Percentiles rank a stretch among this genome's conserved stretches.
phyloP scores from a whole-genome alignment of 1,140 invertebrate genomes.

The Arctopsyche grandis region DNA sequence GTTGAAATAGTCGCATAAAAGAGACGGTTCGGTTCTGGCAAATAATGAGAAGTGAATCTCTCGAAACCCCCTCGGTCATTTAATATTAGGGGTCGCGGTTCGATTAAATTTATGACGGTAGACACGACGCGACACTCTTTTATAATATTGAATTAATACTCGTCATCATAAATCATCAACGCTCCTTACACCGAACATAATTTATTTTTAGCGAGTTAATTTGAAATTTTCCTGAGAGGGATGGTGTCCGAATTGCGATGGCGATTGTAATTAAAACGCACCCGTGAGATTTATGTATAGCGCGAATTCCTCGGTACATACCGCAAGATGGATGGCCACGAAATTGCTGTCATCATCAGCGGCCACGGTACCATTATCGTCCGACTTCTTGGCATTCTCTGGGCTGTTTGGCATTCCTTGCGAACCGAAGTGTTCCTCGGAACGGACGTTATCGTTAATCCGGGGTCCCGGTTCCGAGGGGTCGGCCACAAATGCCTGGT shows the following conservation, averaged over 20 bases:
- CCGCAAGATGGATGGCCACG: slow-evolving; percentile 38
- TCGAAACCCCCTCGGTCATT: slow-evolving; percentile 16
- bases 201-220: too few species aligned
- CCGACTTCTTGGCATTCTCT: slow-evolving; percentile 16
- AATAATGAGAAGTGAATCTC: slow-evolving; percentile 11
- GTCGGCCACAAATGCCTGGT: slow-evolving; percentile 36
- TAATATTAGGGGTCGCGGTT: slow-evolving; percentile 13
- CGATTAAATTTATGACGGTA: slow-evolving; percentile 16
- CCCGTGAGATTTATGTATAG: neutral
- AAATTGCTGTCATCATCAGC: slow-evolving; percentile 43
- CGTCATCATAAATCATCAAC: slow-evolving; percentile 4
- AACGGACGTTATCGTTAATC: neutral
- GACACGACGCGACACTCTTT: neutral
- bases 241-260: neutral
- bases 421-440: neutral
- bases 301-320: slow-evolving; percentile 25
- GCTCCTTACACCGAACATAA: too few species aligned
- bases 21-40: neutral
- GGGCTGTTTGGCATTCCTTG: slow-evolving; percentile 23
- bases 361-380: slow-evolving; percentile 35
- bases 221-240: too few species aligned
- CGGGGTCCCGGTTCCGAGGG: slow-evolving; percentile 12
- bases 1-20: neutral
- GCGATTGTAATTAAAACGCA: slow-evolving; percentile 3
- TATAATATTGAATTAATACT: slow-evolving; percentile 14